Percentiles rank a stretch among this genome's conserved stretches.
Evolutionary conservation across 2,113 vertebrate species (phyloP).

Genomic region (Archocentrus centrarchus): DNA sequence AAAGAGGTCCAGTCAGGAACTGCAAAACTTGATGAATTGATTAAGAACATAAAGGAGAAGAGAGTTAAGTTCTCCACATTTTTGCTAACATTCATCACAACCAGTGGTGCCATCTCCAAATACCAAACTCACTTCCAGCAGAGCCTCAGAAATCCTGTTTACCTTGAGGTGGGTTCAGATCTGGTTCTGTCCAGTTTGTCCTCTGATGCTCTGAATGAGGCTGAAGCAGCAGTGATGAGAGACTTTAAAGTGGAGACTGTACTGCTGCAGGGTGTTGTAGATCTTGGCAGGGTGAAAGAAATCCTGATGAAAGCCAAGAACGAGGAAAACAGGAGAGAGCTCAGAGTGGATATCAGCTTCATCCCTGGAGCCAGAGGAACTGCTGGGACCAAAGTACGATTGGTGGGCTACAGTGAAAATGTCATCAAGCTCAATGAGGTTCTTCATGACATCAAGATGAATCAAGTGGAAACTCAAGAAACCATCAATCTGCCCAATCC

Average conservation of each 20-base stretch:
- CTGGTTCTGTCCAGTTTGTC: too few species aligned
- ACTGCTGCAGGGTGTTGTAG: too few species aligned
- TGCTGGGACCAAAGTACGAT: slow-evolving; percentile 3
- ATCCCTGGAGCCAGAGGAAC: neutral
- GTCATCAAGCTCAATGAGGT: slow-evolving; percentile 58
- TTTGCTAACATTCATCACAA: slow-evolving; percentile 48
- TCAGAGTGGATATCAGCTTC: slow-evolving; percentile 57
- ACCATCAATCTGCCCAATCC: slow-evolving; percentile 27
- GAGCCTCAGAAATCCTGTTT: slow-evolving; percentile 55
- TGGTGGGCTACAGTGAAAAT: slow-evolving; percentile 64
- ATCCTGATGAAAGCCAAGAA: too few species aligned
- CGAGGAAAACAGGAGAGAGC: too few species aligned
- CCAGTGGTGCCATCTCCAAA: slow-evolving; percentile 38
- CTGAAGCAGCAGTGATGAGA: too few species aligned
- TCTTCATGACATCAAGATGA: slow-evolving; percentile 54
- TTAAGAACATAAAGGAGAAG: slow-evolving; percentile 34
- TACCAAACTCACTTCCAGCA: slow-evolving; percentile 56
- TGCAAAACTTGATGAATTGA: slow-evolving; percentile 18
- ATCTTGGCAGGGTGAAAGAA: too few species aligned
- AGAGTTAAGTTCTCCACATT: slow-evolving; percentile 10
- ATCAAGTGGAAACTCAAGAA: slow-evolving; percentile 42
- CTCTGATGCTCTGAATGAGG: too few species aligned
- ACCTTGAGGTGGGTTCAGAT: slow-evolving; percentile 42
- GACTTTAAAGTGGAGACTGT: too few species aligned
- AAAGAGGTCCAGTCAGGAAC: slow-evolving; percentile 32